These are phyloP conservation scores for Eidolon helvum DNA, from an alignment of 2,113 vertebrate species.

Conservation along the genomic window DNA sequence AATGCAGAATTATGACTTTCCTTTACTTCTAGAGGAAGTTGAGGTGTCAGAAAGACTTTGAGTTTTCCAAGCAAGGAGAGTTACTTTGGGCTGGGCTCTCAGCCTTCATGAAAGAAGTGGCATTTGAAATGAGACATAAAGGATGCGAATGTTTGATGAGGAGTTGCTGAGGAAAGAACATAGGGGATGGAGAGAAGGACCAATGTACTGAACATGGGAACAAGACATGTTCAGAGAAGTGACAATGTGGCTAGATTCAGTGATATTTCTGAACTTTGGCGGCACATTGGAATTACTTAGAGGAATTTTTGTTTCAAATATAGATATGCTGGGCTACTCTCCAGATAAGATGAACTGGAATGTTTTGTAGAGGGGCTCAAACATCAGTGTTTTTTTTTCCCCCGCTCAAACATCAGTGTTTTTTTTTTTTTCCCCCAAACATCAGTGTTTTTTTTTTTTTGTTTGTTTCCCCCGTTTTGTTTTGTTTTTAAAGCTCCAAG, in stretches of 20 bases:
- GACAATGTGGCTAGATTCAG: not conserved
- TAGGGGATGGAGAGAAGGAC: not conserved
- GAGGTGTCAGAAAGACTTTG: not conserved
- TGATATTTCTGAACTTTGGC: not conserved
- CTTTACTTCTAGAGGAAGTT: not conserved
- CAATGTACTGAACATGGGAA: not conserved
- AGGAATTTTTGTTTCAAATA: not conserved
- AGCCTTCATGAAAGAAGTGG: not conserved
- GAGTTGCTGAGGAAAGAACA: not conserved
- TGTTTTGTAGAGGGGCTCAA: not conserved
- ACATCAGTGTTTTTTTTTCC: not conserved
- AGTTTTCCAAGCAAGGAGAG: not conserved
- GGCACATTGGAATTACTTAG: not conserved
- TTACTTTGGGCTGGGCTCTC: not conserved
- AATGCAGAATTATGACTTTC: not conserved
- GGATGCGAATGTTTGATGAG: not conserved
- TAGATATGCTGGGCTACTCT: not conserved
- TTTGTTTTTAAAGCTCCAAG: not conserved
- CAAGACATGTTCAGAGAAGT: not conserved
- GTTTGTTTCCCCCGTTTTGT: too few species aligned
- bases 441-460: not conserved
- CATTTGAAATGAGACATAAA: not conserved
- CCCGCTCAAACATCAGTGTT: too few species aligned
- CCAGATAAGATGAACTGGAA: not conserved
- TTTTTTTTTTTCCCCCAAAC: too few species aligned